These are phyloP conservation scores for Ptyas mucosa DNA, from an alignment of 2,113 vertebrate genomes.

Conservation along the genomic window DNA sequence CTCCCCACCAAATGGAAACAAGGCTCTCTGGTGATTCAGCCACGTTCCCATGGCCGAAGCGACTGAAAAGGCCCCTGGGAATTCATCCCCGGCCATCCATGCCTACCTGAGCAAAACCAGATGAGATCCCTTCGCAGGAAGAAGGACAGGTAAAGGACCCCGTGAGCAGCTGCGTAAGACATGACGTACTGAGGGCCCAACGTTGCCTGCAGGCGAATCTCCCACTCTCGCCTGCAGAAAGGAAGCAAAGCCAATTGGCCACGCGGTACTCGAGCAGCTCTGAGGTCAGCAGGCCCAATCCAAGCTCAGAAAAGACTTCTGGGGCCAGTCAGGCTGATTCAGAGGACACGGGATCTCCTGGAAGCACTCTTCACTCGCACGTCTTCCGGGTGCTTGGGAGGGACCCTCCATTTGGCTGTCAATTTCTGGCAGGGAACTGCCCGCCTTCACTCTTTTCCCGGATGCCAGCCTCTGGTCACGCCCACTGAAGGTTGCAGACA, in stretches of 20 bases:
- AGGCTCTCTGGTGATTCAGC: not conserved
- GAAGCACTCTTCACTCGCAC: not conserved
- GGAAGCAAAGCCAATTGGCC: not conserved
- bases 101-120: slow-evolving; percentile 96
- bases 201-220: slow-evolving; percentile 89
- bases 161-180: slow-evolving; percentile 84
- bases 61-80: not conserved
- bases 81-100: not conserved
- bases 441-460: not conserved
- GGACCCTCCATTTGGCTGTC: not conserved
- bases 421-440: not conserved
- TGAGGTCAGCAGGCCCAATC: not conserved
- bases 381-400: not conserved
- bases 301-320: too few relatives aligned
- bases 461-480: not conserved
- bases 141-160: slow-evolving; percentile 86
- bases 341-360: not conserved
- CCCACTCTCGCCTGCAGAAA: slow-evolving; percentile 87
- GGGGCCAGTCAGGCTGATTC: not conserved
- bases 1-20: not conserved
- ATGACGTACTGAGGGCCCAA: slow-evolving; percentile 92
- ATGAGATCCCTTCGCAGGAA: slow-evolving; percentile 94
- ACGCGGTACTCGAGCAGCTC: not conserved
- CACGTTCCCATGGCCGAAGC: rapidly evolving
- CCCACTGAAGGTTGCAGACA: not conserved